phyloP scores from a whole-genome alignment of 2,888 invertebrate species.

The Strigamia transsilvanica region DNA sequence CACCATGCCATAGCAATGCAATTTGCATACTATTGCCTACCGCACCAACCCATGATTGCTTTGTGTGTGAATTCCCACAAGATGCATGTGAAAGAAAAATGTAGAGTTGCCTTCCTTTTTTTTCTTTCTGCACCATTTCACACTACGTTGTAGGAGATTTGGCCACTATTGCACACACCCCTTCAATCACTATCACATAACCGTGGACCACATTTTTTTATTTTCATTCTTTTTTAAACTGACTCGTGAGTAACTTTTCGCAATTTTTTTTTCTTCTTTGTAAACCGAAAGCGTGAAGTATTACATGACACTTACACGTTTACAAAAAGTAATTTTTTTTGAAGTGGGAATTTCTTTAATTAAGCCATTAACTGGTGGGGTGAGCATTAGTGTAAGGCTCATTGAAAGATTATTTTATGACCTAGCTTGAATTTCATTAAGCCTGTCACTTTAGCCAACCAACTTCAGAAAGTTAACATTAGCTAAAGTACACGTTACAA shows the following conservation, averaged over 20 bases:
- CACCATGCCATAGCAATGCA: constrained; percentile 42
- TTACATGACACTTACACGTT: constrained; percentile 15
- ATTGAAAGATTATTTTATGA: constrained; percentile 47
- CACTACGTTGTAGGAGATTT: constrained; percentile 26
- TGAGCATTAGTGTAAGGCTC: constrained; percentile 43
- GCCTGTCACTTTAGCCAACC: background rate
- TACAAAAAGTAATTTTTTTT: constrained; percentile 14
- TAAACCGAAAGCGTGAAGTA: background rate
- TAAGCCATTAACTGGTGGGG: constrained; percentile 48
- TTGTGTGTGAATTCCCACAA: constrained; percentile 48
- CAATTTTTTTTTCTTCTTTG: background rate
- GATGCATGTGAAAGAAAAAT: constrained; percentile 39
- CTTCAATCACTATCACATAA: constrained; percentile 19
- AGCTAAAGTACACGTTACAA: background rate
- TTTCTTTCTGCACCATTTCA: constrained; percentile 35
- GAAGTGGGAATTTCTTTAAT: constrained; percentile 37
- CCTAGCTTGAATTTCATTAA: constrained; percentile 43
- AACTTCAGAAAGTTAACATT: constrained; percentile 1
- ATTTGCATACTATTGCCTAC: constrained; percentile 49
- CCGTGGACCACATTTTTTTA: background rate
- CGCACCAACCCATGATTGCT: constrained; percentile 41
- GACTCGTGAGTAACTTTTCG: background rate
- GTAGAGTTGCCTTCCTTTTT: constrained; percentile 22
- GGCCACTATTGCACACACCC: constrained; percentile 35
- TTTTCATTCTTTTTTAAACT: background rate